Base-by-base conservation (phyloP, 2,888 invertebrate genomes). In the Mallateleia sp. region DNA sequence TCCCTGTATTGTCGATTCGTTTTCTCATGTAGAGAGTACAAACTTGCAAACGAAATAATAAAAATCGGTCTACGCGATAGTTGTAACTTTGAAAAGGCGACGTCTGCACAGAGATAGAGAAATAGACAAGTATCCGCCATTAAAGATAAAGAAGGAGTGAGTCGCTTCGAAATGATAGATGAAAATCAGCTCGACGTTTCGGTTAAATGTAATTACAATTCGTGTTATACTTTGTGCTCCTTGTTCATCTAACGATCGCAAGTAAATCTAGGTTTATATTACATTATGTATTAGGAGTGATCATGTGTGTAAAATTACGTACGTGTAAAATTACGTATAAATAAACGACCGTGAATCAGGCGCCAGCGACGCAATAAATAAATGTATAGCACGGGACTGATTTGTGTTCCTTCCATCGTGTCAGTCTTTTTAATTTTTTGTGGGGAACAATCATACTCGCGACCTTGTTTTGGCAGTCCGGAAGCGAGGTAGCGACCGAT, bases 1-100 rank as follows among this genome's bases (percentile, higher is more conserved):
- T 95, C 95, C 95, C 95, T 95, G 95, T 95, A 95, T 95, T 95
- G 95, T 95, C 95, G 94, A 93, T 94, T 94, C 92, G 93, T 93
- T 88, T 87, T 82, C 82, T 81, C 84, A 79, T 62, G 50, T 69
- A 79, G 64, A 78, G 25, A 54, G 42, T 71, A 67, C 20, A 74
- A 80, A 84, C 34, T 78, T 72, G 71, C 58, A 80, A 82, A 88
- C 71, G 72, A 84, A 89, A 81, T 50, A 25, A 78, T 34, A 22
- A 85, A 74, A 74, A 85, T 66, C 82, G n/a, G 79, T 87, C 71
- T 72, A 75, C 78, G 78, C 82, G 85, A 71, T 82, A 82, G 69
- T 75, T 77, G 32, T 93, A 92, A 92, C 88, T 92, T 93, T 93
- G 90, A 94, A 91, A 95, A 95, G 95, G 95, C 94, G 94, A 94